Evolutionary conservation across 2,113 vertebrate species (phyloP).

Genomic region (Maccullochella peelii): DNA sequence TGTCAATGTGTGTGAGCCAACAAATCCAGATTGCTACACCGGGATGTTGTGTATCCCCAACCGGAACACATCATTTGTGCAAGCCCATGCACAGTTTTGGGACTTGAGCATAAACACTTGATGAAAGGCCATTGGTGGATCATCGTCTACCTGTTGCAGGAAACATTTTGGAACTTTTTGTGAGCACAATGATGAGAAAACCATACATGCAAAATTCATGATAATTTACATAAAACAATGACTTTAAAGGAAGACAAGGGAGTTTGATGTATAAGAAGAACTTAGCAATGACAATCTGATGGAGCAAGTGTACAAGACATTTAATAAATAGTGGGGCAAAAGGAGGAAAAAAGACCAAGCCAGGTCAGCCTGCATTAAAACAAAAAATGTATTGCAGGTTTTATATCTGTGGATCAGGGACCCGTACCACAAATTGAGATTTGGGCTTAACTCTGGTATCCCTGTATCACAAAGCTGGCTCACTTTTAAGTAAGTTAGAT

Average conservation of each 20-base stretch:
- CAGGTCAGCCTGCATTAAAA: background rate
- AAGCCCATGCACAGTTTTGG: constrained; percentile 79
- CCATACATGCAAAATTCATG: background rate
- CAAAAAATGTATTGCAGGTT: background rate
- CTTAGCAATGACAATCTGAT: no score
- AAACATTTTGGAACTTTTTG: background rate
- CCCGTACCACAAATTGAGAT: background rate
- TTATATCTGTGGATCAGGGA: background rate
- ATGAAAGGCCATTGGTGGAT: constrained; percentile 85
- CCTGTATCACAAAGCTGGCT: background rate
- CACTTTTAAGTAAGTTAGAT: background rate
- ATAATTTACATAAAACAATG: background rate
- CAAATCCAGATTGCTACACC: constrained; percentile 46
- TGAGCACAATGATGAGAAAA: background rate
- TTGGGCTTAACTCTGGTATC: background rate
- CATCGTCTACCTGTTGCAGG: constrained; percentile 75
- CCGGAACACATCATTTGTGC: constrained; percentile 84
- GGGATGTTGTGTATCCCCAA: constrained; percentile 84
- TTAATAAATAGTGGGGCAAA: background rate
- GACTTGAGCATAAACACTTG: constrained; percentile 84
- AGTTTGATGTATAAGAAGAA: background rate
- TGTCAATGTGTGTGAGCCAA: background rate
- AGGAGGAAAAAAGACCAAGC: background rate
- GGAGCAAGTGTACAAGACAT: background rate
- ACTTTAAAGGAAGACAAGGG: background rate